Evolutionary conservation across 2,113 vertebrate genomes (phyloP), one percentile per base, ranked within the genome.

Genomic region (Phrynosoma platyrhinos): DNA sequence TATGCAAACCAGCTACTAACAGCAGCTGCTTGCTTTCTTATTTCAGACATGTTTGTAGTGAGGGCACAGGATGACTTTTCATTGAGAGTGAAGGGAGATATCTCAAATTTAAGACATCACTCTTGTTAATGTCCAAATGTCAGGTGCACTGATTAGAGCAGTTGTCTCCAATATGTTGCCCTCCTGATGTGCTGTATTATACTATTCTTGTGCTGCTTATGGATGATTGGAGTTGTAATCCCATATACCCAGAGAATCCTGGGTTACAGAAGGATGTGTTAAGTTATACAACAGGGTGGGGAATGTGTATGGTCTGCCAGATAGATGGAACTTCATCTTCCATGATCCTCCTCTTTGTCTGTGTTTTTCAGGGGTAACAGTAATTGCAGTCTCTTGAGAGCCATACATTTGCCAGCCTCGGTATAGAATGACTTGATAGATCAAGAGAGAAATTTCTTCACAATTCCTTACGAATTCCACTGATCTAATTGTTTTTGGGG

Each of bases 401-500:
- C 66, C 25, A 25, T 6, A 27, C 8, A 69, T 69, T 27, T 27
- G 8, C 25, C 7, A 27, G 2, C 27, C 7, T 62, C n/a, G 47
- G 84, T 92, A 79, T 84, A 91, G 89, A 94, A 62, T 91, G 90
- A 93, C 93, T 91, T 87, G 92, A 90, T 90, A 93, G 95, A 94
- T 83, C 88, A 91, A 77, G 66, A 88, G 90, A 90, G 74, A 94
- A 92, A 92, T 55, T 89, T 90, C 91, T 92, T 47, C 7, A 2
- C 36, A 53, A 91, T 94, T 94, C 92, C 92, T 88, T 89, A 92
- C 88, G 93, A 91, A 95, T 92, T 93, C 92, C 91, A 90, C 62
- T 0, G 53, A 91, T 91, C 91, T 90, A 78, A 0, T 79, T 58
- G 72, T 3, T 5, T 77, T 77, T 42, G 21, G 14, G 30, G 30